Conservation (phyloP, 2,797 vertebrate species). For the Pampus argenteus region DNA sequence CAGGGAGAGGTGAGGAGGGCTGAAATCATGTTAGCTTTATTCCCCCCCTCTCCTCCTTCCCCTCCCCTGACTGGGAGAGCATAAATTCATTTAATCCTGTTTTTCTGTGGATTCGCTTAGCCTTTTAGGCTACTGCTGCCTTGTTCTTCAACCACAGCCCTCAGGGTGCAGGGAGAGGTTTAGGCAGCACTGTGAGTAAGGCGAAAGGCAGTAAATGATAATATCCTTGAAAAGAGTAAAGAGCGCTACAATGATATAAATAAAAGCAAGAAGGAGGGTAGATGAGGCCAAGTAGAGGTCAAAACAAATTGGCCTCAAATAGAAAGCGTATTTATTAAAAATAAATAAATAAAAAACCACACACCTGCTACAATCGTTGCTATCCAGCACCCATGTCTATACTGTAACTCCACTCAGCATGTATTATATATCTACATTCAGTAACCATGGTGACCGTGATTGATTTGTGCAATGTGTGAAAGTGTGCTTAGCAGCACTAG, state of each 20-base stretch:
- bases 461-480: constrained; percentile 73
- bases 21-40: constrained; percentile 88
- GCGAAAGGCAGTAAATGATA: constrained; percentile 78
- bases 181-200: constrained; percentile 65
- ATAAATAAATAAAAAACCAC: no score
- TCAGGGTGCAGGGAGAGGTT: constrained; percentile 71
- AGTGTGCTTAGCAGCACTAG: constrained; percentile 58
- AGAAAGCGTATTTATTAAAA: no score
- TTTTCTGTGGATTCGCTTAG: constrained; percentile 84
- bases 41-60: constrained; percentile 53
- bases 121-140: constrained; percentile 79
- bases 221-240: constrained; percentile 78
- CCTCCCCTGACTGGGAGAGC: constrained; percentile 77
- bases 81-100: constrained; percentile 90
- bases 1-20: constrained; percentile 87
- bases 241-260: constrained; percentile 76
- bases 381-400: neutral
- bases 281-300: constrained; percentile 70
- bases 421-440: constrained; percentile 15
- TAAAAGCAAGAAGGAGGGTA: constrained; percentile 47
- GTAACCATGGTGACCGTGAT: constrained; percentile 23
- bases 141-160: constrained; percentile 77
- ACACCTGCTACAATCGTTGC: constrained; percentile 26
- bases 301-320: constrained; percentile 56
- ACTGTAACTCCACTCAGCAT: neutral